A percentile compares a stretch with the other conserved stretches of the same genome.
Conservation (phyloP, 2,113 vertebrate genomes). For the Pelmatolapia mariae region DNA sequence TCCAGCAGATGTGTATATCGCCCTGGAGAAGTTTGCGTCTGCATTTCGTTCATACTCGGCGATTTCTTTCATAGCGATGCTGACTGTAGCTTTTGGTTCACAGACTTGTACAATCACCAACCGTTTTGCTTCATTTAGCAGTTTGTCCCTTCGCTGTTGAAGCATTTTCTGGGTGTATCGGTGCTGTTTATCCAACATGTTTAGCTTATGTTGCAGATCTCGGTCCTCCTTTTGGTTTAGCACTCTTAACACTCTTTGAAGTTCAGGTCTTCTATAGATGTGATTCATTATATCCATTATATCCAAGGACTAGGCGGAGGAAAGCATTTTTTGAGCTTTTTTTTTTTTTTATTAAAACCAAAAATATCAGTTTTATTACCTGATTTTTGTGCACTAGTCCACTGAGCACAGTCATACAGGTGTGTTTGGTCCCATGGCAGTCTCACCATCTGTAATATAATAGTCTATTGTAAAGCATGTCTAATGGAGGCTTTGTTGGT, state of each 20-base stretch:
- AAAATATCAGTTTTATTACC: neutral
- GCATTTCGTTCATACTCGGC: neutral
- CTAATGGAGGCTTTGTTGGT: neutral
- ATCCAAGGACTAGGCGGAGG: neutral
- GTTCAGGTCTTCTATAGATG: neutral
- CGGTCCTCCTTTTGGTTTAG: slow-evolving; percentile 64
- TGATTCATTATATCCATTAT: slow-evolving; percentile 55
- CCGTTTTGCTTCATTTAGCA: slow-evolving; percentile 39
- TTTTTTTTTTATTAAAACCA: neutral
- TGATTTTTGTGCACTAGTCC: neutral
- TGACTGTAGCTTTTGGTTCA: slow-evolving; percentile 63
- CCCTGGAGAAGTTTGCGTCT: neutral
- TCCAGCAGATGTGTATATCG: neutral
- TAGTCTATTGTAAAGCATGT: slow-evolving; percentile 6
- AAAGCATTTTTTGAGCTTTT: neutral
- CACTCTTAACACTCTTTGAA: slow-evolving; percentile 34
- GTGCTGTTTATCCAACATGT: slow-evolving; percentile 56
- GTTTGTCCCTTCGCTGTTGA: slow-evolving; percentile 35
- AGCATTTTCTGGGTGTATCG: slow-evolving; percentile 45
- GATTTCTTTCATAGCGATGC: slow-evolving; percentile 67
- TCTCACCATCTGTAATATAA: neutral
- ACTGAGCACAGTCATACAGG: neutral
- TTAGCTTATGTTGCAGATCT: slow-evolving; percentile 55
- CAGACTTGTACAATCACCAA: slow-evolving; percentile 57
- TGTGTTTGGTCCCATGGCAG: neutral